Evolutionary conservation across 2,888 invertebrate genomes (phyloP).

Genomic region (Melanargia galathea): DNA sequence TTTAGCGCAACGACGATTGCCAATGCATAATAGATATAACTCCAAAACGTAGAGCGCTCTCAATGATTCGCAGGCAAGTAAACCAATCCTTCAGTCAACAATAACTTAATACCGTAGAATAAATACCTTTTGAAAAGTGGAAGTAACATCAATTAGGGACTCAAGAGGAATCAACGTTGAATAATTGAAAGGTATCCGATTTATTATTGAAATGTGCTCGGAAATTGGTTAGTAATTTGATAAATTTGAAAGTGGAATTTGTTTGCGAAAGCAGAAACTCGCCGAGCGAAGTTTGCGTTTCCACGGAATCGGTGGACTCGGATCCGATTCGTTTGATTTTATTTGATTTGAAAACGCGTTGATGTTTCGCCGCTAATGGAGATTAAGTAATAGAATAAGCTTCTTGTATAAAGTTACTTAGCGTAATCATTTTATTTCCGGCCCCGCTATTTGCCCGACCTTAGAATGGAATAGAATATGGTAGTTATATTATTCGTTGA

Average conservation of each 20-base stretch:
- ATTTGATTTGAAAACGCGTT: conserved; percentile 35
- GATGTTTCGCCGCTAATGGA: conserved; percentile 13
- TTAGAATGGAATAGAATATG: too few relatives aligned
- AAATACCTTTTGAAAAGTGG: conserved; percentile 18
- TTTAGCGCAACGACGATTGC: too few relatives aligned
- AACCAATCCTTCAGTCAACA: conserved; percentile 13
- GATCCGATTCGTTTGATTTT: conserved; percentile 25
- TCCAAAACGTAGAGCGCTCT: not conserved
- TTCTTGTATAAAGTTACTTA: not conserved
- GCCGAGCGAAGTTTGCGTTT: conserved; percentile 28
- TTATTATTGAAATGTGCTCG: conserved; percentile 29
- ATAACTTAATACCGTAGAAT: conserved; percentile 21
- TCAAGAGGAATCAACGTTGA: conserved; percentile 24
- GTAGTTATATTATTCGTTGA: too few relatives aligned
- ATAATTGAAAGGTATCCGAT: conserved; percentile 36
- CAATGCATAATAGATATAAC: not conserved
- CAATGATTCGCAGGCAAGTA: not conserved
- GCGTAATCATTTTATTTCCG: not conserved
- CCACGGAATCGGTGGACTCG: conserved; percentile 28
- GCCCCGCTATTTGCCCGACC: too few relatives aligned
- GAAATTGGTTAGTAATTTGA: conserved; percentile 34
- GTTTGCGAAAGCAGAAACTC: conserved; percentile 33
- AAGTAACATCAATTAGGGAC: conserved; percentile 26
- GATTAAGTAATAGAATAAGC: not conserved
- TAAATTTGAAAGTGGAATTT: conserved; percentile 33